Evolutionary conservation across 2,113 vertebrate species (phyloP), one percentile per base, ranked within the genome.

Genomic region (Aphyosemion australe): DNA sequence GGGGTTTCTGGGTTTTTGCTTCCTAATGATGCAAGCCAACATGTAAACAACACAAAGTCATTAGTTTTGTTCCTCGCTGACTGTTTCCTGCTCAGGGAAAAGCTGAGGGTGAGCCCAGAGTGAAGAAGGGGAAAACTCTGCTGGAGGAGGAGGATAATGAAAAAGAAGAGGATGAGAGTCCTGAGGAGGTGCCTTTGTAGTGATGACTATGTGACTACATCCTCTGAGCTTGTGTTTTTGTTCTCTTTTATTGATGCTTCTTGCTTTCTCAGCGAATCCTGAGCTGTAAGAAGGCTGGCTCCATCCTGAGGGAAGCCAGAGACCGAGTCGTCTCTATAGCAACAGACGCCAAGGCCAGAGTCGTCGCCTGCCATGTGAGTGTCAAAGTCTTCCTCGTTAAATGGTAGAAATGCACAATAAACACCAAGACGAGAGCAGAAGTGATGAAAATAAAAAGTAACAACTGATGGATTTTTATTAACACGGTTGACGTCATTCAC

Each of bases 341-440:
- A 1, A 64, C 93, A 0, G 97, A 99, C 80, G 14, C 6, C 56
- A 95, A 74, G 1, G 90, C 92, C 81, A 89, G 91, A 82, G 85
- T 98, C 74, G 72, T 99, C 62, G 94, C 93, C 51, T 99, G 97
- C 78, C 97, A 99, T 0, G 97, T 99, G 87, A 95, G 96, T 95
- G 62, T 3, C 0, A 5, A n/a, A 37, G 34, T 37, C 34, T 10
- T 37, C 34, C 34, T 37, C 34, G 1, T 37, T 37, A 37, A 32
- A 32, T 32, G n/a, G n/a, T n/a, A n/a, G n/a, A n/a, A n/a, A n/a
- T n/a, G n/a, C n/a, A n/a, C n/a, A n/a, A n/a, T n/a, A n/a, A 26
- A 26, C 26, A 26, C 26, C 26, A 26, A 26, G 26, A 2, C 1
- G 26, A 26, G 26, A 26, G 26, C 26, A 26, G 26, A 26, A 26